Conservation (phyloP, 2,888 invertebrate genomes). For the Zeuzera pyrina region DNA sequence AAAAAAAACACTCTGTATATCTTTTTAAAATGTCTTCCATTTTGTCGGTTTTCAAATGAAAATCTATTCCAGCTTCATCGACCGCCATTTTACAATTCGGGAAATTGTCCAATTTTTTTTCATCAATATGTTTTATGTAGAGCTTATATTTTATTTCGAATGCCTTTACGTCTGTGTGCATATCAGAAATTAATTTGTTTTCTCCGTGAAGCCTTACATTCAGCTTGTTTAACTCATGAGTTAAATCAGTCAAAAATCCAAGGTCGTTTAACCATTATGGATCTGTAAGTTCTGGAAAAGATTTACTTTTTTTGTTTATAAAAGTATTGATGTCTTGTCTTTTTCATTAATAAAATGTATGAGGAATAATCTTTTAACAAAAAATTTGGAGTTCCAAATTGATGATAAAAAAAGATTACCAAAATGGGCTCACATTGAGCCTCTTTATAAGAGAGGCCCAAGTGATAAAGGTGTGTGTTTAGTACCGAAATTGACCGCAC, state of each 20-base stretch:
- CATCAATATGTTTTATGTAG: constrained; percentile 4
- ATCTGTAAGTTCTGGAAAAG: constrained; percentile 2
- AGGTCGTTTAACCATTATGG: constrained; percentile 4
- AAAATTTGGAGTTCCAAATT: no score
- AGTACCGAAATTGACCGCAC: no score
- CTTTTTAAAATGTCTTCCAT: no score
- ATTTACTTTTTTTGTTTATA: constrained; percentile 3
- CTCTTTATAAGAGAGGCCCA: no score
- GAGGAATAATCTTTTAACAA: no score
- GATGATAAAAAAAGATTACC: no score
- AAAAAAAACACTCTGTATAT: no score
- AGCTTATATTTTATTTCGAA: constrained; percentile 5
- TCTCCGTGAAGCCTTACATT: constrained; percentile 2
- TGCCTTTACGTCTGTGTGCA: constrained; percentile 6
- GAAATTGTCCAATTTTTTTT: constrained; percentile 5
- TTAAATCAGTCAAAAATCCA: constrained; percentile 1
- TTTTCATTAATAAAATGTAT: no score
- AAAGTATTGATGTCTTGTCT: constrained; percentile 2
- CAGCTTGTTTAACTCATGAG: background rate
- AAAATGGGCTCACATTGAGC: no score
- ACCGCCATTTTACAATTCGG: constrained; percentile 4
- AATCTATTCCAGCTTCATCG: constrained; percentile 5
- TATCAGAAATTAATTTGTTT: constrained; percentile 10
- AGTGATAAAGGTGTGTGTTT: no score
- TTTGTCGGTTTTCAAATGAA: constrained; percentile 3